Evolutionary conservation across 53 echinoderm and acorn worm genomes (phyloP).

Genomic region (Glandiceps talaboti): DNA sequence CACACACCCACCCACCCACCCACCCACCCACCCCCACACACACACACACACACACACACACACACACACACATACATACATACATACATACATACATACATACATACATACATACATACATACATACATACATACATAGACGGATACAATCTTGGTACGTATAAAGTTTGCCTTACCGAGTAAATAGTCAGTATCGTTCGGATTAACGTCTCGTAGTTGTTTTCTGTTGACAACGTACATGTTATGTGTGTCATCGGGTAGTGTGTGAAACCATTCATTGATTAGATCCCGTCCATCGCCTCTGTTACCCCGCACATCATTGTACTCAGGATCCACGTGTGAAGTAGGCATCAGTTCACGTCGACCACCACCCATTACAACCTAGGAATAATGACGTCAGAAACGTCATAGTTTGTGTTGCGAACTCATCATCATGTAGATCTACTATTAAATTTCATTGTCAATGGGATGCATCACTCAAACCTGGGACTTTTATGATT

Average conservation of each 20-base stretch:
- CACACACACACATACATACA: neutral
- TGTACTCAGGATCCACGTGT: constrained; percentile 13
- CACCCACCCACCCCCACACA: neutral
- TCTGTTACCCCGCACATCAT: constrained; percentile 28
- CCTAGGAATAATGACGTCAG: too few species aligned
- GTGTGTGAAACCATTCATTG: constrained; percentile 39
- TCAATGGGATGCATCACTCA: too few species aligned
- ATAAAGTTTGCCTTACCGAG: constrained; percentile 31
- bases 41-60: neutral
- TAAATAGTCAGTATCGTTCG: constrained; percentile 34
- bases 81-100: neutral
- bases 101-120: neutral
- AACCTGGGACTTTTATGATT: too few species aligned
- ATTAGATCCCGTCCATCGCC: constrained; percentile 69
- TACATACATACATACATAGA: neutral
- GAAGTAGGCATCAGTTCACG: neutral
- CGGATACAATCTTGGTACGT: neutral
- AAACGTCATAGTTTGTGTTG: too few species aligned
- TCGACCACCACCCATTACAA: neutral
- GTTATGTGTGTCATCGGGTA: constrained; percentile 6
- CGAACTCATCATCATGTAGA: too few species aligned
- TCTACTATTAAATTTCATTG: too few species aligned
- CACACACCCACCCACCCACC: neutral
- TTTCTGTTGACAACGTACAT: constrained; percentile 56
- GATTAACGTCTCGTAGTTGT: constrained; percentile 41